Evolutionary conservation across 2,113 vertebrate species (phyloP), one percentile per base, ranked within the genome.

Genomic region (Puntigrus tetrazona): DNA sequence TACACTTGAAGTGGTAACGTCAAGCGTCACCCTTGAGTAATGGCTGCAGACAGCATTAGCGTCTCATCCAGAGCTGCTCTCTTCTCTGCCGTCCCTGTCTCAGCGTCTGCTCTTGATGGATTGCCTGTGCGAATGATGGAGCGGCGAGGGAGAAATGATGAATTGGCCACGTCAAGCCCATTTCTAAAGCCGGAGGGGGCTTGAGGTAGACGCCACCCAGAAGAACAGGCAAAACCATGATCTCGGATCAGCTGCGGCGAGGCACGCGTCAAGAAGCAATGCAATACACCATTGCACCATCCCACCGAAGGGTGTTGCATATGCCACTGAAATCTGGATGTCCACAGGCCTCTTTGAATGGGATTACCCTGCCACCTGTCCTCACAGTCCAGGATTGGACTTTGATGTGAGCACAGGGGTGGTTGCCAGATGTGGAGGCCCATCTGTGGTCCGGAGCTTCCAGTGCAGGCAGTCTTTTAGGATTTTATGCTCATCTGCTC

Each of bases 401-500:
- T 93, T 92, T 91, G 91, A 94, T 90, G 90, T 87, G 18, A 76
- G 73, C 86, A 67, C 55, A 87, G 81, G 88, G 86, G 88, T 91
- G 89, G 89, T 85, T 77, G 87, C 91, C 94, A 94, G 90, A 94
- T 93, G 93, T 91, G 89, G 83, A 5, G 86, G 84, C 55, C 81
- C 83, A 86, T 85, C 84, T 87, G 84, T 67, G 69, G 31, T 87
- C 85, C 85, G 80, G 34, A 83, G 14, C 16, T 31, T 67, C 16
- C 63, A 36, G 31, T 67, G 27, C 18, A 67, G 31, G 31, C 63
- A 36, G 65, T 92, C 89, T 92, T 34, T 79, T 87, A 87, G 87
- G 90, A 87, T 87, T 88, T 89, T 83, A 9, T 47, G 72, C 29
- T 89, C 86, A 52, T 80, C 82, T 43, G 63, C 16, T 8, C 7